phyloP scores from a whole-genome alignment of 2,113 vertebrate genomes.

The Ptyas mucosa region DNA sequence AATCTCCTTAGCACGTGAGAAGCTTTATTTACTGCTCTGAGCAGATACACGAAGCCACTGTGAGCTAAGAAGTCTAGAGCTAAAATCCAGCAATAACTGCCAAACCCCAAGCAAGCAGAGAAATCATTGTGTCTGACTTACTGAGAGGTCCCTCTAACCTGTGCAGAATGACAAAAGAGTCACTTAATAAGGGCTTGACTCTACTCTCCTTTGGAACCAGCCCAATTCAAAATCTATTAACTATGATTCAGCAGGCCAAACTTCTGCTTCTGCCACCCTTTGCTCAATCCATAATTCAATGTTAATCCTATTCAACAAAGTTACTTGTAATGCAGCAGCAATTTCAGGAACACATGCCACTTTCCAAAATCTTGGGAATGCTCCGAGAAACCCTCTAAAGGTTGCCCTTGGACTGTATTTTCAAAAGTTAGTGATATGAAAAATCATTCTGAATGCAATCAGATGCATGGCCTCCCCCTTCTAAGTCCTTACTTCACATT shows the following conservation, averaged over 20 bases:
- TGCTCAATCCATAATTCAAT: neutral
- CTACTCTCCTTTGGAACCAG: neutral
- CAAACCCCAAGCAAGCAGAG: neutral
- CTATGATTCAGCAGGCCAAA: neutral
- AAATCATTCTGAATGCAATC: neutral
- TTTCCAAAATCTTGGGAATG: neutral
- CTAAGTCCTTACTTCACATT: slow-evolving; percentile 78
- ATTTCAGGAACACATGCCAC: neutral
- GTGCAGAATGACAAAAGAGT: neutral
- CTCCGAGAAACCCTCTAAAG: neutral
- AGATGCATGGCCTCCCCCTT: neutral
- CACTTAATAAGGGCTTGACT: neutral
- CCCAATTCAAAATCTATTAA: neutral
- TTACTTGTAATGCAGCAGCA: neutral
- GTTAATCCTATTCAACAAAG: neutral
- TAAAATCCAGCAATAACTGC: neutral
- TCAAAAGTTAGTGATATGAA: neutral
- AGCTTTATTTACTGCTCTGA: neutral
- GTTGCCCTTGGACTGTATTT: neutral
- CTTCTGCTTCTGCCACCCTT: neutral
- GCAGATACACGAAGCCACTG: neutral
- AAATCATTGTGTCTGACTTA: neutral
- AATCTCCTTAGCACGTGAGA: neutral
- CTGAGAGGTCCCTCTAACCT: neutral
- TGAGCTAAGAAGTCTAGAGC: neutral